These are phyloP conservation scores for Baccha elongata DNA, from an alignment of 2,888 invertebrate species.

Conservation along the genomic window DNA sequence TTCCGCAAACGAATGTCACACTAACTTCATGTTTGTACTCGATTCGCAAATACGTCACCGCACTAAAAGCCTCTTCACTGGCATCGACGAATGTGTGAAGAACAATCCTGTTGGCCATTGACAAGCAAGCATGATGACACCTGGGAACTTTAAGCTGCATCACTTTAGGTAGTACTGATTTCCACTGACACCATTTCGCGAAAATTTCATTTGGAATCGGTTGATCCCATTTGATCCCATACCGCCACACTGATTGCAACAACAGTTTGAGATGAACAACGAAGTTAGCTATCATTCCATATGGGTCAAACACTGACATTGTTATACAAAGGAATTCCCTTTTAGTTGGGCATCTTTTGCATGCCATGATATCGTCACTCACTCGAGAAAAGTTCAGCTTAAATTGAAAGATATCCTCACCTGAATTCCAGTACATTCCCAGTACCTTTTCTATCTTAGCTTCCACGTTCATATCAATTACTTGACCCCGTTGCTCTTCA, in stretches of 20 bases:
- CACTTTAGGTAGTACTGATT: too few relatives aligned
- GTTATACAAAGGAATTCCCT: slow-evolving; percentile 8
- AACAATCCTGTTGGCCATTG: neutral
- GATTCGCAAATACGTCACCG: slow-evolving; percentile 17
- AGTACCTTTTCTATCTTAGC: slow-evolving; percentile 5
- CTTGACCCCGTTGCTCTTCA: slow-evolving; percentile 2
- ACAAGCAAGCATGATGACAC: too few relatives aligned
- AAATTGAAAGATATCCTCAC: neutral
- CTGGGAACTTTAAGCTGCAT: too few relatives aligned
- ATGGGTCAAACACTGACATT: slow-evolving; percentile 5
- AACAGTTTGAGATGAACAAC: slow-evolving; percentile 1
- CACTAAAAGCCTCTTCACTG: neutral
- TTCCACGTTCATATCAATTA: too few relatives aligned
- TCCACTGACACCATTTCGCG: too few relatives aligned
- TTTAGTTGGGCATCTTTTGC: slow-evolving; percentile 8
- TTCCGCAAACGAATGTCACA: too few relatives aligned
- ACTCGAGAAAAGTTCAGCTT: neutral
- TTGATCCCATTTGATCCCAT: neutral
- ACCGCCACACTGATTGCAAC: neutral
- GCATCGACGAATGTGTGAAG: slow-evolving; percentile 6
- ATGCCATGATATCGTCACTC: neutral
- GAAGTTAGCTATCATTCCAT: slow-evolving; percentile 8
- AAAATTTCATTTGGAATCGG: too few relatives aligned
- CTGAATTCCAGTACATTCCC: slow-evolving; percentile 12
- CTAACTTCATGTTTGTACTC: too few relatives aligned